These are phyloP conservation scores for Teleopsis dalmanni DNA, from an alignment of 1,140 invertebrate species.

Conservation along the genomic window DNA sequence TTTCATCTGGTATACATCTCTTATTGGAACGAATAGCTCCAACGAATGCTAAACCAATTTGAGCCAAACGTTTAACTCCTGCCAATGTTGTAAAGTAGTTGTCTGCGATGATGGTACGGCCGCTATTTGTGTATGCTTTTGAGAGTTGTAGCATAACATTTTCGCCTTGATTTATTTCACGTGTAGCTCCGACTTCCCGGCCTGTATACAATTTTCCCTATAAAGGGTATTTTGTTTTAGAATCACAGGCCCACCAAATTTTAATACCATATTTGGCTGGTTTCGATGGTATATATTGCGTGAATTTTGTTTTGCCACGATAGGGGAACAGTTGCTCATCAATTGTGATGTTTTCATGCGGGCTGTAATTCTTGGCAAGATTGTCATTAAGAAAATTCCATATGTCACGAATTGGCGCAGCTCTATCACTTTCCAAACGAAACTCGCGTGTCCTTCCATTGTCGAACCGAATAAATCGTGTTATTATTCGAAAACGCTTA, in stretches of 20 bases:
- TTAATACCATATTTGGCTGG: slow-evolving; percentile 47
- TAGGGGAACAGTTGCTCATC: slow-evolving; percentile 34
- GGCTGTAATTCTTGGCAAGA: slow-evolving; percentile 20
- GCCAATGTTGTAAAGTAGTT: slow-evolving; percentile 4
- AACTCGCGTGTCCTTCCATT: background rate
- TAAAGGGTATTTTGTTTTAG: slow-evolving; percentile 28
- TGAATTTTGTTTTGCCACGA: slow-evolving; percentile 36
- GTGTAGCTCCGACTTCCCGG: background rate
- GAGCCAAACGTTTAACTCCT: slow-evolving; percentile 18
- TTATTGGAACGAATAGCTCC: slow-evolving; percentile 29
- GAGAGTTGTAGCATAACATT: background rate
- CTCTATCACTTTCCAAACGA: background rate
- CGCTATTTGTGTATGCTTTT: background rate
- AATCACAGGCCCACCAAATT: slow-evolving; percentile 21
- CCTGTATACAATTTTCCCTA: slow-evolving; percentile 20
- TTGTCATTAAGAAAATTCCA: slow-evolving; percentile 15
- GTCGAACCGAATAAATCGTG: slow-evolving; percentile 8
- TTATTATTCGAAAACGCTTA: slow-evolving; percentile 3
- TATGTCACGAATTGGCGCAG: slow-evolving; percentile 6
- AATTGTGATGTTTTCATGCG: slow-evolving; percentile 24
- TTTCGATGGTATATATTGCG: slow-evolving; percentile 44
- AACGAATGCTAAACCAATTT: slow-evolving; percentile 21
- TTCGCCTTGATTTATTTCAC: background rate
- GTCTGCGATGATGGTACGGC: slow-evolving; percentile 1
- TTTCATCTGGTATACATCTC: slow-evolving; percentile 22